These are phyloP conservation scores for Poeciliopsis turneri DNA, from an alignment of 2,797 vertebrate genomes.

Conservation along the genomic window DNA sequence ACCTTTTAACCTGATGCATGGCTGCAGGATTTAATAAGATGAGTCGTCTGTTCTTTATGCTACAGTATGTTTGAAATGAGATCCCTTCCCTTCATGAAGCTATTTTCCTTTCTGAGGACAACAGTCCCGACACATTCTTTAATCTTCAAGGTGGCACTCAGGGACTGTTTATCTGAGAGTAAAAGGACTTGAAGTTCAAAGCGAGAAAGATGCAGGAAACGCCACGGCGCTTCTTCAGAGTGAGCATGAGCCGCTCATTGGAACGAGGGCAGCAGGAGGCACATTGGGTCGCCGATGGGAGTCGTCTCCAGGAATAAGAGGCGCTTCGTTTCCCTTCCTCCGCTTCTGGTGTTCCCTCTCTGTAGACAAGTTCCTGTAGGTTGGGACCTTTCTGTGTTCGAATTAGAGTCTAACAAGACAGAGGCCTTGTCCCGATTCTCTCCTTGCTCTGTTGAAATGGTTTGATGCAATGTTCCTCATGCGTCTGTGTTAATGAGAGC, in stretches of 20 bases:
- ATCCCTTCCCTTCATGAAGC: not conserved
- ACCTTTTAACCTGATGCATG: slow-evolving; percentile 15
- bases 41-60: not conserved
- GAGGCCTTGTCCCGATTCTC: too few relatives aligned
- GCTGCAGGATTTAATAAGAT: slow-evolving; percentile 12
- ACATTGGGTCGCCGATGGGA: slow-evolving; percentile 18
- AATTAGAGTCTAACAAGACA: not conserved
- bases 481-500: too few relatives aligned
- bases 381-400: not conserved
- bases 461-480: too few relatives aligned
- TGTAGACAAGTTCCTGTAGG: not conserved
- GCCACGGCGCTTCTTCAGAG: slow-evolving; percentile 22
- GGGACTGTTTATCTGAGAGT: slow-evolving; percentile 3
- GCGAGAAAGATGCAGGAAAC: not conserved
- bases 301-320: not conserved
- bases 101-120: not conserved
- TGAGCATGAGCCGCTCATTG: not conserved
- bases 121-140: slow-evolving; percentile 5
- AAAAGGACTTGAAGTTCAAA: slow-evolving; percentile 23
- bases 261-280: not conserved
- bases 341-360: not conserved
- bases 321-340: not conserved
- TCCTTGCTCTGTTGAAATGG: too few relatives aligned
- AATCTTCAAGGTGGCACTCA: not conserved
- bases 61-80: not conserved